Conservation (phyloP, 2,797 vertebrate species). For the Sebastes goodei region DNA sequence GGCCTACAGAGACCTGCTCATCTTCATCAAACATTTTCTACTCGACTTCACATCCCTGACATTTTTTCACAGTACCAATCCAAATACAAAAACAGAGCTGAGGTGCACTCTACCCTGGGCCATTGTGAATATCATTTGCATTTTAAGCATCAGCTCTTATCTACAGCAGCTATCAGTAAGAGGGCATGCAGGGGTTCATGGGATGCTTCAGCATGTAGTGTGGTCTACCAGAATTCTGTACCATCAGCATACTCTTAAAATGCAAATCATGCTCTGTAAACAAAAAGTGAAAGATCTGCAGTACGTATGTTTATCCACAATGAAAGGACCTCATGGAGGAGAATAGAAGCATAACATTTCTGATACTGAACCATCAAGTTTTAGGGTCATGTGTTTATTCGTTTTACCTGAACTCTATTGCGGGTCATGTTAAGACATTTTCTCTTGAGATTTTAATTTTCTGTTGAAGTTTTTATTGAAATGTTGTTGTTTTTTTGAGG, state of each 20-base stretch:
- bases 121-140: constrained; percentile 56
- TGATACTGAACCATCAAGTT: background rate
- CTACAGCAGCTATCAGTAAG: constrained; percentile 31
- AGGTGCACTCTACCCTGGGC: constrained; percentile 11
- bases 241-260: constrained; percentile 38
- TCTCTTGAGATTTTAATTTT: background rate
- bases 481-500: background rate
- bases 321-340: background rate
- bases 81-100: constrained; percentile 34
- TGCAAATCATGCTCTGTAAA: constrained; percentile 34
- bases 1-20: constrained; percentile 18
- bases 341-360: background rate
- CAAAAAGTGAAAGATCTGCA: constrained; percentile 19
- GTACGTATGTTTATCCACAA: background rate
- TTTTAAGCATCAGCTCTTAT: constrained; percentile 54
- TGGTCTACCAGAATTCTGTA: constrained; percentile 5
- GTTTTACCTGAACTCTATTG: background rate
- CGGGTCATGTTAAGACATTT: background rate
- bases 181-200: constrained; percentile 22
- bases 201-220: constrained; percentile 8
- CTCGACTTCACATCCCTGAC: constrained; percentile 2
- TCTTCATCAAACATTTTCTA: constrained; percentile 23
- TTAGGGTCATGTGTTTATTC: background rate
- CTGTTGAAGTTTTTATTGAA: background rate
- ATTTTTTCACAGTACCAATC: constrained; percentile 42